Conservation (phyloP, 2,113 vertebrate species). For the Balaeniceps rex region DNA sequence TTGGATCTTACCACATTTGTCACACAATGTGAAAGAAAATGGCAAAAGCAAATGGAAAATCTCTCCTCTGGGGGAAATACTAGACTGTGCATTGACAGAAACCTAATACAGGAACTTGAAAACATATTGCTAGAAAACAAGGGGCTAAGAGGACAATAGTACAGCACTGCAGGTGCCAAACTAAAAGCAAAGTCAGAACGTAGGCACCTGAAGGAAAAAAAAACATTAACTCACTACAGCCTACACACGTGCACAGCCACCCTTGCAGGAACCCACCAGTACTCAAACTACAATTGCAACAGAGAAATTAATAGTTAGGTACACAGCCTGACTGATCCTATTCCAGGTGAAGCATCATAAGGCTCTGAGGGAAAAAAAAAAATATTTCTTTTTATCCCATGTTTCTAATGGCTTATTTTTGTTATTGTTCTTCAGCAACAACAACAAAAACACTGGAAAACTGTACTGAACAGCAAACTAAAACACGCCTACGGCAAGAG, state of each 20-base stretch:
- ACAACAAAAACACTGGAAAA: neutral
- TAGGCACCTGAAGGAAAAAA: conserved; percentile 16
- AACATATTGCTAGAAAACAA: neutral
- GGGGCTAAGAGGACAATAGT: neutral
- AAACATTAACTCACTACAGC: neutral
- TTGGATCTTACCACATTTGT: neutral
- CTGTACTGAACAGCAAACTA: conserved; percentile 1
- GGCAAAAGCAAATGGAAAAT: neutral
- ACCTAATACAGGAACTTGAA: neutral
- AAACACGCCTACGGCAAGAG: neutral
- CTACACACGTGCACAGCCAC: neutral
- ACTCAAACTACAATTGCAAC: neutral
- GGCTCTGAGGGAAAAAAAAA: neutral
- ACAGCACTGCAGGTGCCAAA: neutral
- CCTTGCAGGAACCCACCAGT: neutral
- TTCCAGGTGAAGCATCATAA: neutral
- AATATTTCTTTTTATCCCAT: neutral
- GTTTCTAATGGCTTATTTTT: conserved; percentile 20
- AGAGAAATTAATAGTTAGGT: neutral
- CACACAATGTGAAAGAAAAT: neutral
- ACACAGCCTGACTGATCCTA: neutral
- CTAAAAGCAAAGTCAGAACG: neutral
- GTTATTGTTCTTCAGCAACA: neutral
- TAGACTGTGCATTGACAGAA: neutral
- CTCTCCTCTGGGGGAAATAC: neutral